Evolutionary conservation across 2,888 invertebrate species (phyloP).

Genomic region (Ornithoptera priamus): DNA sequence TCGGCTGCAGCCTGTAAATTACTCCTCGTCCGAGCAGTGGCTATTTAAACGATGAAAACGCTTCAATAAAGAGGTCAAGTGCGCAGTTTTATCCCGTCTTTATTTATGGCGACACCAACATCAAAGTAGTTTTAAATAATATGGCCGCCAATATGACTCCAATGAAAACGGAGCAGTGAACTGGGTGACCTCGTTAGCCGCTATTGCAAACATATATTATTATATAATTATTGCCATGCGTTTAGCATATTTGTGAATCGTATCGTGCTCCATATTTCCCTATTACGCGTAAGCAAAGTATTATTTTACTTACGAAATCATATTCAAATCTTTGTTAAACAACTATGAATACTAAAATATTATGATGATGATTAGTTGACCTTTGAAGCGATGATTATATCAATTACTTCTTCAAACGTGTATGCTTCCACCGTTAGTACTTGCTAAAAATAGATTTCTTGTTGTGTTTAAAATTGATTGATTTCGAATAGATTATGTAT

Average conservation of each 20-base stretch:
- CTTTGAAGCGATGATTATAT: too few species aligned
- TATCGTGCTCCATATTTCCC: neutral
- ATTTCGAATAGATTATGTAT: conserved; percentile 33
- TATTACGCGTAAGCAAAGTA: too few species aligned
- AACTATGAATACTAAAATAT: too few species aligned
- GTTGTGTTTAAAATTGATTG: neutral
- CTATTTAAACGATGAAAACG: conserved; percentile 55
- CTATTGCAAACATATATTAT: conserved; percentile 21
- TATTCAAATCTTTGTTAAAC: too few species aligned
- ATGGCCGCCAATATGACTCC: conserved; percentile 24
- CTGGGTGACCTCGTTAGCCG: conserved; percentile 30
- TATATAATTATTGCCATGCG: conserved; percentile 23
- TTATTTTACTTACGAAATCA: too few species aligned
- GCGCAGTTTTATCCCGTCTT: conserved; percentile 42
- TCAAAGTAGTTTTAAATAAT: conserved; percentile 30
- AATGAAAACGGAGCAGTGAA: conserved; percentile 29
- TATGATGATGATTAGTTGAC: too few species aligned
- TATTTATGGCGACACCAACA: conserved; percentile 30
- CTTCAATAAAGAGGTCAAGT: conserved; percentile 65
- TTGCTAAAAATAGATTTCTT: too few species aligned
- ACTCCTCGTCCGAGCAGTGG: conserved; percentile 39
- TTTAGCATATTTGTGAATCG: conserved; percentile 29
- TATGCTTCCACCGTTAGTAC: too few species aligned
- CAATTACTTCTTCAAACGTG: too few species aligned
- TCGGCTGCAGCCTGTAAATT: conserved; percentile 31